These are phyloP conservation scores for Lepidocyrtinus sp. DNA, from an alignment of 2,888 invertebrate genomes.

Conservation along the genomic window DNA sequence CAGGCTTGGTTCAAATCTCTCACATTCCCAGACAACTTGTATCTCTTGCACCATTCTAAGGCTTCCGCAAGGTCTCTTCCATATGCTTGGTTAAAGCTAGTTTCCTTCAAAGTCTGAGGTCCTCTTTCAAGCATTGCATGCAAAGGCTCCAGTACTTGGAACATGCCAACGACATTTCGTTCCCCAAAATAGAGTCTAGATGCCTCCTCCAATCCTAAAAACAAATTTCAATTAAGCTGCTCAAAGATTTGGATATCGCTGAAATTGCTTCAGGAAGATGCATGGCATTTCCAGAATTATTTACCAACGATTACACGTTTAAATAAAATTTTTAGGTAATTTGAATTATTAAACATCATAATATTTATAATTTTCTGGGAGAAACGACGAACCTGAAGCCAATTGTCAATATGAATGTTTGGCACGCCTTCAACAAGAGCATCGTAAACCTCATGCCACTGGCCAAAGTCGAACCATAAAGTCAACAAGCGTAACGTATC, in stretches of 20 bases:
- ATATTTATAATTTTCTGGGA: not conserved
- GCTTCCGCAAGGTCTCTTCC: slow-evolving; percentile 95
- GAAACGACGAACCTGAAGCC: slow-evolving; percentile 83
- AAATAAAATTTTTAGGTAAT: slow-evolving; percentile 13
- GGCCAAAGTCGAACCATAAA: slow-evolving; percentile 98
- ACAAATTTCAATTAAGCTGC: too few species aligned
- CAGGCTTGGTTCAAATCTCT: slow-evolving; percentile 98
- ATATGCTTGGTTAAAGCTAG: slow-evolving; percentile 96
- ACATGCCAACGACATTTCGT: slow-evolving; percentile 96
- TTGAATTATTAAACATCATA: not conserved
- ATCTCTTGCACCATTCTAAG: slow-evolving; percentile 95
- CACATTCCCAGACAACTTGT: slow-evolving; percentile 85
- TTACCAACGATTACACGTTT: slow-evolving; percentile 78
- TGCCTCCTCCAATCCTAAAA: slow-evolving; percentile 81
- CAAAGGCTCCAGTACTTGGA: slow-evolving; percentile 93
- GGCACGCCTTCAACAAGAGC: slow-evolving; percentile 93
- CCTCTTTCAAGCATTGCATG: slow-evolving; percentile 95
- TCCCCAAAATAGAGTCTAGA: slow-evolving; percentile 96
- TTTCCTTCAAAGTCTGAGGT: slow-evolving; percentile 96
- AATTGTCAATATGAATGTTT: slow-evolving; percentile 96
- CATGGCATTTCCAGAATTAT: slow-evolving; percentile 98
- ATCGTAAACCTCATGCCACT: slow-evolving; percentile 93
- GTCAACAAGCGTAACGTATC: slow-evolving; percentile 96
- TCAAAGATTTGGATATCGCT: slow-evolving; percentile 96
- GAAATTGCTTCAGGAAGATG: slow-evolving; percentile 98